Evolutionary conservation across 2,797 vertebrate species (phyloP).

Genomic region (Amniataba percoides): DNA sequence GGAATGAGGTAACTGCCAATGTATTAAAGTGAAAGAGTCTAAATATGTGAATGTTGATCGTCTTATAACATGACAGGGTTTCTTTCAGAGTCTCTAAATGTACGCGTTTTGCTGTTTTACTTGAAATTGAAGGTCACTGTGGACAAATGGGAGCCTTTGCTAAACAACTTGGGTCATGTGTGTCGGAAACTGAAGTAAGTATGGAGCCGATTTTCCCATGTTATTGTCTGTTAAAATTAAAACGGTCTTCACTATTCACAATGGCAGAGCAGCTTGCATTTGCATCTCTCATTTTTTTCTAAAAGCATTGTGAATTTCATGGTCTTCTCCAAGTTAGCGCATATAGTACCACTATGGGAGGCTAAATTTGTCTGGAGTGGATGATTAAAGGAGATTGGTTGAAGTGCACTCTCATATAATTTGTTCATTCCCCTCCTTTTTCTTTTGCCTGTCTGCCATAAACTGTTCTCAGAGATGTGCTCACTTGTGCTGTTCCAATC

Average conservation of each 20-base stretch:
- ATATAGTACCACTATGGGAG: neutral
- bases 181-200: slow-evolving; percentile 99
- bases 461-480: slow-evolving; percentile 49
- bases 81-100: neutral
- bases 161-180: slow-evolving; percentile 98
- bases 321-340: neutral
- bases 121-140: slow-evolving; percentile 89
- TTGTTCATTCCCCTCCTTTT: slow-evolving; percentile 4
- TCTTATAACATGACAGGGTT: neutral
- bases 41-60: neutral
- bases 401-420: slow-evolving; percentile 25
- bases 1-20: slow-evolving; percentile 91
- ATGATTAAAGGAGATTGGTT: neutral
- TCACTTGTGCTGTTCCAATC: slow-evolving; percentile 36
- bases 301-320: neutral
- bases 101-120: neutral
- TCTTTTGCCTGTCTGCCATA: neutral
- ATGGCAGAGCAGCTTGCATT: neutral
- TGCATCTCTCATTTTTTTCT: neutral
- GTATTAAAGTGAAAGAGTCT: neutral
- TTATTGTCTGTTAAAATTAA: neutral
- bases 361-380: slow-evolving; percentile 11
- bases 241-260: neutral
- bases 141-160: slow-evolving; percentile 98
- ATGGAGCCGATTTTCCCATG: neutral